Percentiles rank a stretch among this genome's conserved stretches.
Evolutionary conservation across 2,888 invertebrate genomes (phyloP).

Genomic region (Idaea straminata): DNA sequence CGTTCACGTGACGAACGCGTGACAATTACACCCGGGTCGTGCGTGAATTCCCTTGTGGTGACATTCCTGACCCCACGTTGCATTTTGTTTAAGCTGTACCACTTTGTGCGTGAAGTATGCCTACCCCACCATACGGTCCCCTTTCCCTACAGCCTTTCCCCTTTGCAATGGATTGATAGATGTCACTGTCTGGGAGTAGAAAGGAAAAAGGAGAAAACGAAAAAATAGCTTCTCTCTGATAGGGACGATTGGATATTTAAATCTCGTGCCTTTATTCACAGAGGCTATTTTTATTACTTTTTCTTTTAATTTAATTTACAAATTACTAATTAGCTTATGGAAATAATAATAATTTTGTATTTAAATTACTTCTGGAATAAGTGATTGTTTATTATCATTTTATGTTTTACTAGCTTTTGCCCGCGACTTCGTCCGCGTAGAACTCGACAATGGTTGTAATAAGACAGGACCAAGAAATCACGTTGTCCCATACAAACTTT

Average conservation of each 20-base stretch:
- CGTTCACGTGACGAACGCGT: conserved; percentile 22
- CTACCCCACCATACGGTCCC: neutral
- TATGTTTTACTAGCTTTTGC: no score
- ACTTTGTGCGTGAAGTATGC: neutral
- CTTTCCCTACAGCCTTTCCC: neutral
- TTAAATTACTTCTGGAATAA: no score
- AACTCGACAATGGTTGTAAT: no score
- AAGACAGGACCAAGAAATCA: no score
- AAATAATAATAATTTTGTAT: neutral
- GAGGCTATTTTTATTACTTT: neutral
- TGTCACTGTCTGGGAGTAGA: neutral
- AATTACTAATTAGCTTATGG: neutral
- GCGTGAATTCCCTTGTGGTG: neutral
- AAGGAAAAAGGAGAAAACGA: neutral
- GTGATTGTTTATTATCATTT: no score
- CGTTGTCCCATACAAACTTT: no score
- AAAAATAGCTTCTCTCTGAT: neutral
- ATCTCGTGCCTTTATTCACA: neutral
- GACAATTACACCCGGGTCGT: conserved; percentile 4
- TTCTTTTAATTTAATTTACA: neutral
- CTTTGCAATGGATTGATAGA: neutral
- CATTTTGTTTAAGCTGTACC: conserved; percentile 1
- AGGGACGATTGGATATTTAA: neutral
- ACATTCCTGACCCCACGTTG: neutral
- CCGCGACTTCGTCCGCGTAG: no score